phyloP scores from a whole-genome alignment of 2,888 invertebrate genomes.

The Rhodophaea formosa region DNA sequence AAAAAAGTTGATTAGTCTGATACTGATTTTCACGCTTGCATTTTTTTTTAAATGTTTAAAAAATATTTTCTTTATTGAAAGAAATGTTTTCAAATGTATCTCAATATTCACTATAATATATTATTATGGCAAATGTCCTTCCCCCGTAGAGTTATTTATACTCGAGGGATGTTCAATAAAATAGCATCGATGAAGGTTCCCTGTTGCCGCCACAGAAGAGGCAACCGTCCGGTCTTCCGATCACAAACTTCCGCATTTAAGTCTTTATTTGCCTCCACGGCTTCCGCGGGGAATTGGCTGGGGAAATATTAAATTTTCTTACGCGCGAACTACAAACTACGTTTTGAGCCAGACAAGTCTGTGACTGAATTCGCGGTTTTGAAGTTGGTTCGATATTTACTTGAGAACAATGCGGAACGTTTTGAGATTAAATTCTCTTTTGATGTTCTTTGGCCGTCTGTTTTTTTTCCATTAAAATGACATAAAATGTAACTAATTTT shows the following conservation, averaged over 20 bases:
- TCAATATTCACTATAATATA: not conserved
- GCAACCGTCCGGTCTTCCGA: slow-evolving; percentile 30
- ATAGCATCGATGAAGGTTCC: slow-evolving; percentile 6
- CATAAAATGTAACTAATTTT: too few relatives aligned
- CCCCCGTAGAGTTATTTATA: slow-evolving; percentile 37
- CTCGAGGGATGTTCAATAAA: slow-evolving; percentile 32
- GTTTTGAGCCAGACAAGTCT: slow-evolving; percentile 5
- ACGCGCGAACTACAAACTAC: slow-evolving; percentile 27
- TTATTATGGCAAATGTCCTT: slow-evolving; percentile 13
- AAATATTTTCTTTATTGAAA: too few relatives aligned
- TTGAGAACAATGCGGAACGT: not conserved
- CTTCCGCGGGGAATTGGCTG: slow-evolving; percentile 40
- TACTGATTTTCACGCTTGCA: too few relatives aligned
- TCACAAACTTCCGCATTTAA: slow-evolving; percentile 68
- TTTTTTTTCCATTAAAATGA: too few relatives aligned
- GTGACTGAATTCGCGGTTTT: slow-evolving; percentile 1
- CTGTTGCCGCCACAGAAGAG: not conserved
- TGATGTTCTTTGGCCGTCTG: not conserved
- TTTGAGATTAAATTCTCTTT: not conserved
- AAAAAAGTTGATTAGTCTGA: too few relatives aligned
- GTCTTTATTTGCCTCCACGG: slow-evolving; percentile 59
- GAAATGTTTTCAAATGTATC: too few relatives aligned
- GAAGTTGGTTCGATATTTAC: not conserved
- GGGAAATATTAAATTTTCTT: slow-evolving; percentile 64
- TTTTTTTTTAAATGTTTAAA: too few relatives aligned